These are phyloP conservation scores for Trichopria drosophilae DNA, from an alignment of 2,888 invertebrate species.

Conservation along the genomic window DNA sequence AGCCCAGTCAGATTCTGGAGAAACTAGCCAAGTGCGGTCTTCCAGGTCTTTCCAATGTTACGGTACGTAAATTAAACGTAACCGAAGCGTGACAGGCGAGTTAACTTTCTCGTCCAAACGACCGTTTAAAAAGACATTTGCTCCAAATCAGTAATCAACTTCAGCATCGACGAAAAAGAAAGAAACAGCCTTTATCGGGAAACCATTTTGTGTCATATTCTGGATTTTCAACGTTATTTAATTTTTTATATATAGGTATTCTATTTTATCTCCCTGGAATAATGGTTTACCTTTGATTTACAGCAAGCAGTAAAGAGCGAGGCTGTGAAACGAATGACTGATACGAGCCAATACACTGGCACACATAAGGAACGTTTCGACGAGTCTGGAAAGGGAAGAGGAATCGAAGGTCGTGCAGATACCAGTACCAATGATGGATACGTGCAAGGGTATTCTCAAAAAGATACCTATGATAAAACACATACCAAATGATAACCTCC, in stretches of 20 bases:
- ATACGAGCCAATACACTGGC: slow-evolving; percentile 57
- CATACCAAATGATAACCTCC: slow-evolving; percentile 27
- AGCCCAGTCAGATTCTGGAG: no score
- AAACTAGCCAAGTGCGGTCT: no score
- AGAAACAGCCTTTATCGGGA: no score
- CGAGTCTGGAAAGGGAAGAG: slow-evolving; percentile 54
- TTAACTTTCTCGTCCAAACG: no score
- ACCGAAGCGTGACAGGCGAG: no score
- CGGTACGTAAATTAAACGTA: no score
- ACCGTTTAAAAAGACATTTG: no score
- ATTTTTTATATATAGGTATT: slow-evolving; percentile 1
- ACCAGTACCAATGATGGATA: slow-evolving; percentile 51
- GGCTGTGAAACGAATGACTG: slow-evolving; percentile 55
- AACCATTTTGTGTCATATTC: no score
- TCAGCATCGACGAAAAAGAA: no score
- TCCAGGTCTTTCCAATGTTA: no score
- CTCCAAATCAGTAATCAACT: no score
- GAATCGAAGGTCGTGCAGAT: slow-evolving; percentile 55
- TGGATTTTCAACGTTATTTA: neutral
- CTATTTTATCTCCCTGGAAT: neutral
- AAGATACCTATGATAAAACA: slow-evolving; percentile 39
- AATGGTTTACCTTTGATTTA: slow-evolving; percentile 1
- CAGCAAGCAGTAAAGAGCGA: slow-evolving; percentile 41
- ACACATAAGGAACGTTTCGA: slow-evolving; percentile 58
- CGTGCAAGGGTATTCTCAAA: slow-evolving; percentile 46